A percentile compares a stretch with the other conserved stretches of the same genome.
Conservation (phyloP, 2,113 vertebrate species). For the Aleadryas rufinucha region DNA sequence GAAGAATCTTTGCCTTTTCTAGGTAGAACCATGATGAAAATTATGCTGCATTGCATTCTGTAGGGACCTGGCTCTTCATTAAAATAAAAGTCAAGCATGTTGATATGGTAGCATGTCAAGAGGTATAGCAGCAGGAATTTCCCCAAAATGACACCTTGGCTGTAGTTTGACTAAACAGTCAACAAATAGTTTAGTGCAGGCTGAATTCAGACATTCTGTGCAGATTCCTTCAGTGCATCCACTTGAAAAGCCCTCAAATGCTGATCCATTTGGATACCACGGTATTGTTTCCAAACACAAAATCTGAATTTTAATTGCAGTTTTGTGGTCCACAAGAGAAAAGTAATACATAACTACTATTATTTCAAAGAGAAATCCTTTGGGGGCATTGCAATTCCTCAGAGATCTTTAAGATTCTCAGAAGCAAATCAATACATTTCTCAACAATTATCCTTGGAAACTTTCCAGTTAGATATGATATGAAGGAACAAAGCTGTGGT, state of each 20-base stretch:
- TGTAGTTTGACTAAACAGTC: background rate
- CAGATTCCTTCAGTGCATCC: background rate
- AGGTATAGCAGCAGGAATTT: background rate
- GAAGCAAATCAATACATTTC: conserved; percentile 10
- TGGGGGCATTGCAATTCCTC: background rate
- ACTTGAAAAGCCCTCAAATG: background rate
- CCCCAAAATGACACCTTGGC: background rate
- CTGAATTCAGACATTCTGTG: background rate
- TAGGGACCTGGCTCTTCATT: background rate
- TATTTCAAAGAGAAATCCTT: background rate
- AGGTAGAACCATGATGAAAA: background rate
- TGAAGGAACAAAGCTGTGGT: background rate
- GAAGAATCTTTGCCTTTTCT: background rate
- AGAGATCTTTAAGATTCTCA: conserved; percentile 2
- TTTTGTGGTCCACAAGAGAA: background rate
- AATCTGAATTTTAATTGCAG: conserved; percentile 12
- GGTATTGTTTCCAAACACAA: background rate
- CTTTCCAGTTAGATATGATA: background rate
- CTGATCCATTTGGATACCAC: background rate
- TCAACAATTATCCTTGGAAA: background rate
- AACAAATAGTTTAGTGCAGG: background rate
- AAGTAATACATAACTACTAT: background rate
- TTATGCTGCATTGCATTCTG: background rate
- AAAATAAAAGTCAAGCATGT: background rate
- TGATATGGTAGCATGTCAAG: background rate